Conservation (phyloP, 2,888 invertebrate genomes). For the Acronicta psi region DNA sequence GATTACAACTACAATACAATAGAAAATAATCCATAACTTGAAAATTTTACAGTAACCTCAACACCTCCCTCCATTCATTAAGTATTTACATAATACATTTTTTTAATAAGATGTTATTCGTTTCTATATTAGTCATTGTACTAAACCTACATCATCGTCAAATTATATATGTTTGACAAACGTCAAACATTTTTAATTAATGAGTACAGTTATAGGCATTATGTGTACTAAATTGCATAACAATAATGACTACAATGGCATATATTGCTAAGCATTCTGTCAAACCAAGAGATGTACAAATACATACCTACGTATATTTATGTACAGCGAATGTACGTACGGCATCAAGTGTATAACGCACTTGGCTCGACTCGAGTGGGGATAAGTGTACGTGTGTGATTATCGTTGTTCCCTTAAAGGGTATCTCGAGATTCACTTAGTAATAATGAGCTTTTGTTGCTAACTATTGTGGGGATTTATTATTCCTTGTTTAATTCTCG, state of each 20-base stretch:
- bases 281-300: conserved; percentile 13
- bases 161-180: too few species aligned
- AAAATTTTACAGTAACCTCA: too few species aligned
- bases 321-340: conserved; percentile 22
- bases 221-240: too few species aligned
- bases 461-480: conserved; percentile 33
- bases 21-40: too few species aligned
- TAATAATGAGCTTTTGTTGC: conserved; percentile 52
- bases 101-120: too few species aligned
- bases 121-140: too few species aligned
- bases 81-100: too few species aligned
- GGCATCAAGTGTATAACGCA: conserved; percentile 36
- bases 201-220: too few species aligned
- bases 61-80: too few species aligned
- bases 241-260: conserved; percentile 12
- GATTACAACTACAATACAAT: too few species aligned
- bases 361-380: conserved; percentile 40
- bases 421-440: conserved; percentile 50
- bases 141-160: too few species aligned
- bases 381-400: conserved; percentile 50
- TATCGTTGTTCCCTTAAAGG: conserved; percentile 50
- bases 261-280: conserved; percentile 15
- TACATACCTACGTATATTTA: conserved; percentile 2
- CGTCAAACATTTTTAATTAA: too few species aligned
- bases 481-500: conserved; percentile 11